phyloP scores from a whole-genome alignment of 2,797 vertebrate genomes.

The Hephaestus fuliginosus region DNA sequence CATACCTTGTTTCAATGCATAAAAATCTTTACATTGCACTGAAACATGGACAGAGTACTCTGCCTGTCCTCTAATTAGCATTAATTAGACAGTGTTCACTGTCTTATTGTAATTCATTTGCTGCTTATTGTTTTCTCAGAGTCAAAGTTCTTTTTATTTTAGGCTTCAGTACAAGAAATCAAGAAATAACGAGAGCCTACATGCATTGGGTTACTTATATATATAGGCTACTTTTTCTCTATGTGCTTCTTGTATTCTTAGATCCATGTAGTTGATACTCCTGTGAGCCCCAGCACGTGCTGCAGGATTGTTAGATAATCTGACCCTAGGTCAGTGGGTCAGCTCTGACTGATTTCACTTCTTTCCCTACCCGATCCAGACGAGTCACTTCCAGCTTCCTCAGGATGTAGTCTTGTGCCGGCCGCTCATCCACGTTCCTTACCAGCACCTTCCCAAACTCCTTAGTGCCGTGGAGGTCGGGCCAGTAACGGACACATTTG shows the following conservation, averaged over 20 bases:
- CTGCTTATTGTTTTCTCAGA: background rate
- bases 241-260: constrained; percentile 3
- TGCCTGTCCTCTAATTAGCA: background rate
- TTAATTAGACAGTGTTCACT: background rate
- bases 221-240: background rate
- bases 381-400: constrained; percentile 88
- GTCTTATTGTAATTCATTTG: too few species aligned
- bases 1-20: too few species aligned
- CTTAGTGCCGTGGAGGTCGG: constrained; percentile 82
- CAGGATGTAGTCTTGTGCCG: constrained; percentile 89
- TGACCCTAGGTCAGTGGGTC: constrained; percentile 66
- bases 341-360: constrained; percentile 42
- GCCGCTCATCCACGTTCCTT: constrained; percentile 84
- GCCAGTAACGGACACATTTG: constrained; percentile 93
- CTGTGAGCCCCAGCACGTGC: constrained; percentile 13
- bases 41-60: background rate
- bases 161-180: background rate
- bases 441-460: constrained; percentile 86
- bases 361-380: constrained; percentile 85
- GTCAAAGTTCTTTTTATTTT: background rate
- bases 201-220: background rate
- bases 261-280: background rate
- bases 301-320: constrained; percentile 54
- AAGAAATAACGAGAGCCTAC: background rate
- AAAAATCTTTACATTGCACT: background rate